Conservation (phyloP, 2,888 invertebrate genomes). For the Leucania comma region DNA sequence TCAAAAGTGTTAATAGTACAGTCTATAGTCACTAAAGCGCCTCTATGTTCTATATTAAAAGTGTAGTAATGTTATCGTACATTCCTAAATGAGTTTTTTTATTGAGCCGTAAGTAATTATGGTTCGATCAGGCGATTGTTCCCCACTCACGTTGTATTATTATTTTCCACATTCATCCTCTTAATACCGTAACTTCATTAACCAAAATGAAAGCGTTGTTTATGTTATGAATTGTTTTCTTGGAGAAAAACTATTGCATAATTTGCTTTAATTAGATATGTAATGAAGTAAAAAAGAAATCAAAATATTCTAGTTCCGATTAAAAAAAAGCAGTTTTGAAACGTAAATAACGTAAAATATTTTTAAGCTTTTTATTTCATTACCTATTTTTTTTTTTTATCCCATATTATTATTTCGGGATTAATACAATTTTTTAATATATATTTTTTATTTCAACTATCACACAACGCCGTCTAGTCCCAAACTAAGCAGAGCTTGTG, state of each 20-base stretch:
- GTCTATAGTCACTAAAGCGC: not conserved
- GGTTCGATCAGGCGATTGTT: constrained; percentile 24
- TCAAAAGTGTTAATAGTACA: no score
- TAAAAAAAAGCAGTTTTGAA: not conserved
- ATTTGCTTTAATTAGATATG: not conserved
- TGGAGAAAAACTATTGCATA: no score
- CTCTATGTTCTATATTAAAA: not conserved
- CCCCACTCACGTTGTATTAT: not conserved
- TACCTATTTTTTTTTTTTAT: no score
- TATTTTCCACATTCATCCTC: constrained; percentile 4
- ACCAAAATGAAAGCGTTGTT: not conserved
- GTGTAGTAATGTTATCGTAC: not conserved
- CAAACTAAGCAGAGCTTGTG: no score
- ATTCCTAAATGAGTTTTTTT: constrained; percentile 15
- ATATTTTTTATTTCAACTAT: no score
- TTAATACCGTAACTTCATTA: constrained; percentile 18
- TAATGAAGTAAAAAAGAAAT: no score
- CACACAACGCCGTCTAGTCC: no score
- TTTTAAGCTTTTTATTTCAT: no score
- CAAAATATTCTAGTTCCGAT: no score
- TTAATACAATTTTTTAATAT: no score
- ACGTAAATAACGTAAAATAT: no score
- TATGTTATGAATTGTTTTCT: not conserved
- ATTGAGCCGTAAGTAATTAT: constrained; percentile 38
- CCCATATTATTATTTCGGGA: no score